phyloP scores from a whole-genome alignment of 2,113 vertebrate species.

The Boleophthalmus pectinirostris region DNA sequence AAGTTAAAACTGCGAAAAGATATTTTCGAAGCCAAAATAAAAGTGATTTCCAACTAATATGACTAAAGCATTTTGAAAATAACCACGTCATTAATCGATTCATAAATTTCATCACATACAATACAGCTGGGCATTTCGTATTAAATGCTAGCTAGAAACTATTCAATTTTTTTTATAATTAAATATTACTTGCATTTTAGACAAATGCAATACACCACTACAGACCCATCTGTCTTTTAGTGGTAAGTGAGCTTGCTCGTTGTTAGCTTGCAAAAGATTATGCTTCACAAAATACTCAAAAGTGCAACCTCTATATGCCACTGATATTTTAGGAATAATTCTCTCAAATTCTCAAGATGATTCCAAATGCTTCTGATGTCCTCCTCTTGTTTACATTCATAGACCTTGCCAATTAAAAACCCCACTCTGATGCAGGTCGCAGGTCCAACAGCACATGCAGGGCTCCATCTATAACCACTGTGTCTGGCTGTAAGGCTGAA shows the following conservation, averaged over 20 bases:
- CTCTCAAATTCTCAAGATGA: conserved; percentile 64
- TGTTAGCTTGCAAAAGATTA: neutral
- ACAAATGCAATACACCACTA: neutral
- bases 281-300: neutral
- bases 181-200: too few relatives aligned
- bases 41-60: neutral
- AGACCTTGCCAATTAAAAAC: conserved; percentile 65
- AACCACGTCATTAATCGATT: too few relatives aligned
- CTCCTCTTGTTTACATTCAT: conserved; percentile 37
- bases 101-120: too few relatives aligned
- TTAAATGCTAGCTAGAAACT: too few relatives aligned
- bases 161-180: too few relatives aligned
- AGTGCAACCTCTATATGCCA: neutral
- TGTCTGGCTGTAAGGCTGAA: conserved; percentile 47
- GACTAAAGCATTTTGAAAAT: too few relatives aligned
- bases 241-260: neutral
- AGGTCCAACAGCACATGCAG: conserved; percentile 38
- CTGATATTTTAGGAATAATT: neutral
- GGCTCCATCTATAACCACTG: conserved; percentile 59
- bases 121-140: too few relatives aligned
- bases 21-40: neutral
- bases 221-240: neutral
- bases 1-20: neutral
- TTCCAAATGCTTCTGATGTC: conserved; percentile 55
- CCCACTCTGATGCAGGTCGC: conserved; percentile 26